These are phyloP conservation scores for Solea senegalensis DNA, from an alignment of 2,113 vertebrate genomes.

Conservation along the genomic window DNA sequence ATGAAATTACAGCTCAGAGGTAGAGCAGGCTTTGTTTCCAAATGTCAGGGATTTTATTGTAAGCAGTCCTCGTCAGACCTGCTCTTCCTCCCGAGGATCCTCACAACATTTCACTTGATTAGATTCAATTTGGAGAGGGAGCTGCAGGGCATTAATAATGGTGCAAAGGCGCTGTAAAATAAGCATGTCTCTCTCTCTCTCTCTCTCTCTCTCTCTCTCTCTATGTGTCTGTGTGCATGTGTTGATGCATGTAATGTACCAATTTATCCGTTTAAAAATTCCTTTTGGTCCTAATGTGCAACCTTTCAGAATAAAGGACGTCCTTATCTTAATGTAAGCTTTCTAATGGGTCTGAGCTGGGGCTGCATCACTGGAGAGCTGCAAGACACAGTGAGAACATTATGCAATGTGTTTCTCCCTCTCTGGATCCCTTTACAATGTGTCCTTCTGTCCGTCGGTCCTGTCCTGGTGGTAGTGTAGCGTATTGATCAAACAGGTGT, in stretches of 20 bases:
- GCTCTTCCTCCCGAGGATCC: constrained; percentile 65
- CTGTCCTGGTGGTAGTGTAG: constrained; percentile 13
- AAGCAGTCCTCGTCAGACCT: constrained; percentile 68
- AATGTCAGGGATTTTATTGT: constrained; percentile 76
- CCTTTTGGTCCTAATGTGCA: constrained; percentile 55
- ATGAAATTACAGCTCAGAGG: constrained; percentile 65
- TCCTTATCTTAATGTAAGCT: constrained; percentile 57
- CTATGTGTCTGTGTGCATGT: constrained; percentile 9
- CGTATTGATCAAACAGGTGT: constrained; percentile 68
- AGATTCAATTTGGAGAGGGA: constrained; percentile 71
- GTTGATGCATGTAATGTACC: constrained; percentile 48
- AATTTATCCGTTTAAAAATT: constrained; percentile 51
- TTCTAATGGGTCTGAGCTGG: constrained; percentile 67
- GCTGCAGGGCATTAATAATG: constrained; percentile 71
- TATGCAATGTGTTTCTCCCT: constrained; percentile 47
- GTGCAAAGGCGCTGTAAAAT: constrained; percentile 57
- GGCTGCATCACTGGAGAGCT: constrained; percentile 48
- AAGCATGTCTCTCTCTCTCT: constrained; percentile 8
- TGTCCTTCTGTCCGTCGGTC: constrained; percentile 29
- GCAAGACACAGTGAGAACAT: constrained; percentile 52
- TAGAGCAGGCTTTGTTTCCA: constrained; percentile 66
- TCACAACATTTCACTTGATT: constrained; percentile 77
- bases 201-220: too few relatives aligned
- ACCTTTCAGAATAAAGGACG: constrained; percentile 69
- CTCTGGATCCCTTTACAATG: constrained; percentile 18